Conservation (phyloP, 2,797 vertebrate species). For the Corythornis leucogaster region DNA sequence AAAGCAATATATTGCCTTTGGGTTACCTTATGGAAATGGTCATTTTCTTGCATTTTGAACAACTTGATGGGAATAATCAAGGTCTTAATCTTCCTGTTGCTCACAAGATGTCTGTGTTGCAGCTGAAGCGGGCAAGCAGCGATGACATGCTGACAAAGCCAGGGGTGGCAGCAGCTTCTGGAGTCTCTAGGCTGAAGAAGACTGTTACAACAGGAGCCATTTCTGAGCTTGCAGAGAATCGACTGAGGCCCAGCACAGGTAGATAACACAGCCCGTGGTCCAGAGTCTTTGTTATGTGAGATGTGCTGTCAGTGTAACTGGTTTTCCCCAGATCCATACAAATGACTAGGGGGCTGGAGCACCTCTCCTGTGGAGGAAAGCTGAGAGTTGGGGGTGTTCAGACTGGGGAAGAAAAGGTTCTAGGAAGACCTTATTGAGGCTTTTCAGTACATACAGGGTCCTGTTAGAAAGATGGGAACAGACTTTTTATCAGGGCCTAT, state of each 20-base stretch:
- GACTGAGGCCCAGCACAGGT: conserved; percentile 85
- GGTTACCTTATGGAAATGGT: background rate
- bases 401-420: background rate
- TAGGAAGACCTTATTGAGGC: too few species aligned
- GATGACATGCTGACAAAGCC: conserved; percentile 92
- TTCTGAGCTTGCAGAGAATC: conserved; percentile 88
- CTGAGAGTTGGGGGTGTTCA: background rate
- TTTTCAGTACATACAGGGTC: background rate
- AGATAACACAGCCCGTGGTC: background rate
- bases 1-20: background rate
- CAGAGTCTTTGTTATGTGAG: background rate
- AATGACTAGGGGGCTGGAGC: background rate
- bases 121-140: conserved; percentile 97
- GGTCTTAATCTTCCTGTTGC: background rate
- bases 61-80: background rate
- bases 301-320: fast-evolving
- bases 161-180: conserved; percentile 65
- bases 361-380: background rate
- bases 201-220: conserved; percentile 90
- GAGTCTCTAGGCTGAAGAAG: conserved; percentile 89
- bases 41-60: background rate
- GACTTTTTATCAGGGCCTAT: background rate
- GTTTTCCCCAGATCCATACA: background rate
- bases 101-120: background rate
- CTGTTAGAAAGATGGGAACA: background rate